Percentiles rank a stretch among this genome's conserved stretches.
Evolutionary conservation across 2,113 vertebrate species (phyloP).

Genomic region (Passerina amoena): DNA sequence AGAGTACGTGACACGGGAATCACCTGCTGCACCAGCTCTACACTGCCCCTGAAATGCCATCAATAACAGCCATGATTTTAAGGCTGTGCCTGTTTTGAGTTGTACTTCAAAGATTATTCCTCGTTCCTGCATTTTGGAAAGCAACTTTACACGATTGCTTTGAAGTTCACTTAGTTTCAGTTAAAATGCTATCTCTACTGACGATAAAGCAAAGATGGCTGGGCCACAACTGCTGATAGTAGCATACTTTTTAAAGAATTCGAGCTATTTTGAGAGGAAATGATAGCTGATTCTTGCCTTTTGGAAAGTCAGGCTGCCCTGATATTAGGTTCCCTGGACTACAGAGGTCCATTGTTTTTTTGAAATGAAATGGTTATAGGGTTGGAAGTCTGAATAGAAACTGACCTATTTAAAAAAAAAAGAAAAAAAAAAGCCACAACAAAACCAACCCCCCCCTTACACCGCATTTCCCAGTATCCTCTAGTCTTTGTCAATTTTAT

Average conservation of each 20-base stretch:
- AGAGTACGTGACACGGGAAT: background rate
- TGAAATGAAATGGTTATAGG: background rate
- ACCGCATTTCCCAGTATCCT: background rate
- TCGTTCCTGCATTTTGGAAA: background rate
- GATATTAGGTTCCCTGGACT: slow-evolving; percentile 41
- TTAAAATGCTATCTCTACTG: background rate
- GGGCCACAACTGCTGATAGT: background rate
- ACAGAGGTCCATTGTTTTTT: slow-evolving; percentile 55
- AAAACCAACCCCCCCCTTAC: background rate
- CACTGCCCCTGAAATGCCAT: background rate
- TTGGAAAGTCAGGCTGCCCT: slow-evolving; percentile 5
- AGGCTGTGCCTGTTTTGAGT: background rate
- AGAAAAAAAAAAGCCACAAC: background rate
- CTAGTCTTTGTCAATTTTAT: background rate
- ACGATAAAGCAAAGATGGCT: background rate
- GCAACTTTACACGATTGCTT: background rate
- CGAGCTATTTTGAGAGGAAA: slow-evolving; percentile 31
- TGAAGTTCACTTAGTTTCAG: background rate
- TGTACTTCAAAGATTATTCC: background rate
- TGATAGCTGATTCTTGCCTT: slow-evolving; percentile 23
- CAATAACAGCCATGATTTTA: background rate
- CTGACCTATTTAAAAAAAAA: background rate
- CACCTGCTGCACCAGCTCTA: background rate
- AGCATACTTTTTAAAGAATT: slow-evolving; percentile 13
- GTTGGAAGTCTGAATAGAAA: background rate